Base-by-base conservation (phyloP, 2,888 invertebrate species). In the Standfussiana lucernea region DNA sequence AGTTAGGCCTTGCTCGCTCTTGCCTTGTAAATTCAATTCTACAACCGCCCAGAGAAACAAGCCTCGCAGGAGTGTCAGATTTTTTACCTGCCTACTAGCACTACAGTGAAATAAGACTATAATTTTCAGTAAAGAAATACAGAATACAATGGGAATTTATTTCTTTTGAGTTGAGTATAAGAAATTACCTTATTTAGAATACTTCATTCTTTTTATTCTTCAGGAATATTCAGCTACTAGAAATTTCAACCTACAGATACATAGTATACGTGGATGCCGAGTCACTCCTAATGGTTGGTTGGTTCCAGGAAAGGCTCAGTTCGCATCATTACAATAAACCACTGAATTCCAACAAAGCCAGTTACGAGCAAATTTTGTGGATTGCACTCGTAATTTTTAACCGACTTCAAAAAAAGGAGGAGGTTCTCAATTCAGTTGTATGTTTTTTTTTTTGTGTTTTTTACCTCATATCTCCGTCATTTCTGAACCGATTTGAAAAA, bases 11-110 rank as follows among this genome's bases (percentile, higher is more conserved):
- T 76, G 76, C 50, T 53, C 69, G 18, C 69, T 78, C 42, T 45
- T 64, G 50, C 32, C 50, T 75, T 59, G 72, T 78, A 84, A 82
- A 88, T 86, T 82, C 68, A 86, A 85, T 84, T 85, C 77, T 68
- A 73, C 59, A 68, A 42, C 72, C 75, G 40, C 59, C 73, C 56
- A 28, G 50, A 42, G n/a, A 79, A 83, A 80, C 56, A 53, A 77
- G 32, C 21, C 24, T 64, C 59, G 24, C 24, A 11, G 8, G n/a
- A 64, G 15, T 64, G 4, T 13, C 40, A 42, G 53, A 56, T 82
- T 72, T 72, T 68, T 72, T 67, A 50, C 35, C 50, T 66, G 40
- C n/a, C 21, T 28, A 45, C 21, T 18, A n/a, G 64, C 18, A 11
- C 15, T 45, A 53, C 37, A 28, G 32, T 47, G 21, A 83, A 70